phyloP scores from a whole-genome alignment of 2,888 invertebrate species.

The Pseudanteris insignis region DNA sequence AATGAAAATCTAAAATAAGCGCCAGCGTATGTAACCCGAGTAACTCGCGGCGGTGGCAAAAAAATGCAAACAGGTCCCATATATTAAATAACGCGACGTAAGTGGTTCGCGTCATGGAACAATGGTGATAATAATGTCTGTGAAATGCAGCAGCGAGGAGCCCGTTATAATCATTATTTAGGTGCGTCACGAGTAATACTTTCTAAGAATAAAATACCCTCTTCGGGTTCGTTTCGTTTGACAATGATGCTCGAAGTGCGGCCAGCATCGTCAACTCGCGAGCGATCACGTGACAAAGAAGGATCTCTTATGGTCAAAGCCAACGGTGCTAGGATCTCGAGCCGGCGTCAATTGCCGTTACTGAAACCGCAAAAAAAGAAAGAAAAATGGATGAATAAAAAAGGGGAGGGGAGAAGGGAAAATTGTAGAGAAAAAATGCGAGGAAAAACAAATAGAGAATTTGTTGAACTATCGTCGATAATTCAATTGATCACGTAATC shows the following conservation, averaged over 20 bases:
- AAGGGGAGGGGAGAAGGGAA: background rate
- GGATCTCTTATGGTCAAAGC: slow-evolving; percentile 16
- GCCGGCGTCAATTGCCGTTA: slow-evolving; percentile 1
- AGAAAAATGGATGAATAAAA: background rate
- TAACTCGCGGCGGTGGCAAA: background rate
- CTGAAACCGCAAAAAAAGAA: slow-evolving; percentile 1
- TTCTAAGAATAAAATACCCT: slow-evolving; percentile 31
- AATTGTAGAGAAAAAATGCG: background rate
- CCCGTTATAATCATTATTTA: slow-evolving; percentile 35
- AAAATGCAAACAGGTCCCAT: slow-evolving; percentile 16
- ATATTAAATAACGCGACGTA: slow-evolving; percentile 23
- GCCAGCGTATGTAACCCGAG: too few relatives aligned
- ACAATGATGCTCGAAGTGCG: slow-evolving; percentile 20
- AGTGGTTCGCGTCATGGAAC: slow-evolving; percentile 31
- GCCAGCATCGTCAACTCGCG: slow-evolving; percentile 2
- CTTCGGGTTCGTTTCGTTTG: slow-evolving; percentile 5
- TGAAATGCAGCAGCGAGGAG: slow-evolving; percentile 24
- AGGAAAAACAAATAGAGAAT: slow-evolving; percentile 4
- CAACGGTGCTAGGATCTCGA: background rate
- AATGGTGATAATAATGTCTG: slow-evolving; percentile 30
- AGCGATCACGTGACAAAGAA: slow-evolving; percentile 18
- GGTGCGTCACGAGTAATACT: slow-evolving; percentile 21
- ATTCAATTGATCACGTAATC: slow-evolving; percentile 38
- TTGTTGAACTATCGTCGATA: slow-evolving; percentile 26
- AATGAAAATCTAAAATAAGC: slow-evolving; percentile 3